Base-by-base conservation (phyloP, 2,888 invertebrate species). In the Cremastobaeus sp. region DNA sequence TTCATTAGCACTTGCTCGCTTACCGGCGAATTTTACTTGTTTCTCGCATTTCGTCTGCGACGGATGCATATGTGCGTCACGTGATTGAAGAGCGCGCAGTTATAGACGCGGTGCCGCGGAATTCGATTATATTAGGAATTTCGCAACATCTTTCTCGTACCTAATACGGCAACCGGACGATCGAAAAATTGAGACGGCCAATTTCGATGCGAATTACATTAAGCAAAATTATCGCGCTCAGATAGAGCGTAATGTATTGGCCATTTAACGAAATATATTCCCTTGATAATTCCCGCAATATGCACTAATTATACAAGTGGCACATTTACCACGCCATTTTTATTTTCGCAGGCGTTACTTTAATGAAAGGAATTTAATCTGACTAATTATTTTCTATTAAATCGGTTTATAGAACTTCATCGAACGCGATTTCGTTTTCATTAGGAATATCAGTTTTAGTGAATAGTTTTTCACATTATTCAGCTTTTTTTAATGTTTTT, bases 1-100 rank as follows among this genome's bases (percentile, higher is more conserved):
- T 71, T 71, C 64, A 71, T 71, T 71, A 71, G 70, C 70, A 43
- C 57, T 47, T 64, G 50, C 70, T 62, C 47, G 48, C 50, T 32
- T 57, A 62, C 55, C 55, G 21, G 41, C 35, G 14, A 25, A n/a
- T n/a, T n/a, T n/a, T 45, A 37, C 45, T 59, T 60, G 60, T 69
- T 69, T 69, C 68, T 52, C 50, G 50, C 15, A 47, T 66, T 66
- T 48, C 28, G 50, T 14, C 35, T 17, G 41, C 59, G 32, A 37
- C 43, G 52, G 60, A 60, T 69, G 54, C n/a, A 60, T 45, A 30
- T 37, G 11, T 17, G 43, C 17, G 47, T 65, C 47, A 65, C 55
- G 66, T 39, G 55, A 48, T 20, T 62, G 35, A 28, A 35, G 28
- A 17, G 9, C 12, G 21, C n/a, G 12, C n/a, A 30, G 20, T 48